Conservation (phyloP, 2,113 vertebrate species). For the Malurus alboscapulatus region DNA sequence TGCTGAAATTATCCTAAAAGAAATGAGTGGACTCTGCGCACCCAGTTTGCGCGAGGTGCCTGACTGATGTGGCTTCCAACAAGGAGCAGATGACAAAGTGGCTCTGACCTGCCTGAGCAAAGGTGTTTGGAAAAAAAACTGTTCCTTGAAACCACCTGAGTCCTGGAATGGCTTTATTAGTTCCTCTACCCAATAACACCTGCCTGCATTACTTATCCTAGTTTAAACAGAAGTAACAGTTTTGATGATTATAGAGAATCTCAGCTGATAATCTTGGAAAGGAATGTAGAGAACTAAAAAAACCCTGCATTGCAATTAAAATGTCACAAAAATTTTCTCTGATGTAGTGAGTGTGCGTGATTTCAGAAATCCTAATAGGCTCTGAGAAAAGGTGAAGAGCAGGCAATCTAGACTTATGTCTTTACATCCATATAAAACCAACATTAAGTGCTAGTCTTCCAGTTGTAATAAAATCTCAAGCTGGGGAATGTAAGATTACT, state of each 20-base stretch:
- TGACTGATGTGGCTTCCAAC: not conserved
- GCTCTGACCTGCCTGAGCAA: not conserved
- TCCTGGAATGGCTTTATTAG: not conserved
- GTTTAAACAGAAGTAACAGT: not conserved
- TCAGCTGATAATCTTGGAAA: not conserved
- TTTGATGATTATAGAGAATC: not conserved
- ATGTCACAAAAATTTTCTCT: not conserved
- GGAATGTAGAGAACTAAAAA: not conserved
- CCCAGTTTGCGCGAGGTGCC: accelerated
- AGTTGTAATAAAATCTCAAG: not conserved
- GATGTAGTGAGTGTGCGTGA: not conserved
- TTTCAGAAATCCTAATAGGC: not conserved
- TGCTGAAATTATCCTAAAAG: not conserved
- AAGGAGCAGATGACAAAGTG: not conserved
- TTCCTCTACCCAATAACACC: not conserved
- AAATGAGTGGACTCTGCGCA: not conserved
- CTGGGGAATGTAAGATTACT: not conserved
- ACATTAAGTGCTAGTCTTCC: not conserved
- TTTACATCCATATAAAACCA: not conserved
- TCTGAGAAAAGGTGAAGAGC: not conserved
- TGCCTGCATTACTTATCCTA: not conserved
- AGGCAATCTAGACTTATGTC: not conserved
- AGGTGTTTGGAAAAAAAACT: not conserved
- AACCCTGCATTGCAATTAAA: not conserved
- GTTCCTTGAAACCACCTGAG: not conserved